phyloP scores from a whole-genome alignment of 2,113 vertebrate species.

The Epinephelus lanceolatus region DNA sequence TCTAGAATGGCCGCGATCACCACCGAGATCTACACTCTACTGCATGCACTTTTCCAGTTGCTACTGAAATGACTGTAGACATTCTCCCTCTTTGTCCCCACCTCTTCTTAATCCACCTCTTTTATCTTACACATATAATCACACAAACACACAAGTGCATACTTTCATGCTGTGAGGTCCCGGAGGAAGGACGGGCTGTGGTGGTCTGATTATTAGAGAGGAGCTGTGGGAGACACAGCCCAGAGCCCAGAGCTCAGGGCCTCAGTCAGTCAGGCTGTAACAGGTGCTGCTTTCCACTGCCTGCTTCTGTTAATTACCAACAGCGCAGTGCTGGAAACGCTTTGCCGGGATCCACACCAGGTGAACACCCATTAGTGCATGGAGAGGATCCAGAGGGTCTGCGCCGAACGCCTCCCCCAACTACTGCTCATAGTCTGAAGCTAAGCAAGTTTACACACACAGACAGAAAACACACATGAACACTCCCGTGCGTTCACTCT shows the following conservation, averaged over 20 bases:
- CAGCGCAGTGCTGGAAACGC: slow-evolving; percentile 66
- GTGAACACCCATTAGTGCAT: slow-evolving; percentile 81
- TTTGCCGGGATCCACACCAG: slow-evolving; percentile 73
- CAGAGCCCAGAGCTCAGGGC: slow-evolving; percentile 67
- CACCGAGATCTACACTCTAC: too few species aligned
- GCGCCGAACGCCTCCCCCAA: slow-evolving; percentile 24
- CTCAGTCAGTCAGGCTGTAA: slow-evolving; percentile 75
- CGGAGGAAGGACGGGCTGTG: slow-evolving; percentile 34
- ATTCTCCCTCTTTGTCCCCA: neutral
- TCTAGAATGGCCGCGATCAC: too few species aligned
- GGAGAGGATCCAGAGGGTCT: slow-evolving; percentile 77
- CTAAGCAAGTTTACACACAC: slow-evolving; percentile 1
- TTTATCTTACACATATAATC: neutral
- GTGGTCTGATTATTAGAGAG: slow-evolving; percentile 64
- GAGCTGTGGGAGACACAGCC: slow-evolving; percentile 65
- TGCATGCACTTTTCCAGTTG: too few species aligned
- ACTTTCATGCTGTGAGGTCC: slow-evolving; percentile 33
- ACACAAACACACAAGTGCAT: slow-evolving; percentile 45
- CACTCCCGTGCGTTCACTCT: slow-evolving; percentile 6
- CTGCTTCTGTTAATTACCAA: slow-evolving; percentile 85
- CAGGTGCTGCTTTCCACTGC: slow-evolving; percentile 84
- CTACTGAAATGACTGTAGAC: neutral
- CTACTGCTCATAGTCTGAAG: slow-evolving; percentile 31
- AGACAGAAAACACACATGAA: slow-evolving; percentile 23
- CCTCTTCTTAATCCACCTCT: neutral